Base-by-base conservation (phyloP, 2,797 vertebrate genomes). In the Perodicticus potto region DNA sequence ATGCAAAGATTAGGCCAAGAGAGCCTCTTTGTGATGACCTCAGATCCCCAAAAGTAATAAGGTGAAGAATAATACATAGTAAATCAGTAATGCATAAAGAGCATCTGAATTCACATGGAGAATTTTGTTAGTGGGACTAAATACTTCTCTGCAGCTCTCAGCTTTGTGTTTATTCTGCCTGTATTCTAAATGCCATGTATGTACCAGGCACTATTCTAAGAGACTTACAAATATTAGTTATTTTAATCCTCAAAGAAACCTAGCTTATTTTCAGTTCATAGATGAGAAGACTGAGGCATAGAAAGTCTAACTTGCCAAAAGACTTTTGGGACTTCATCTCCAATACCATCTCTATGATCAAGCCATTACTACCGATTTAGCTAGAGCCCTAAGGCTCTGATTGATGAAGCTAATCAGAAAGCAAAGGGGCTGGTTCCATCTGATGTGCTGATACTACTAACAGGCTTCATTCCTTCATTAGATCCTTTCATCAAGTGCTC, bases 161-260 rank as follows among this genome's bases (percentile, higher is more conserved):
- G 32, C 13, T 19, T 27, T n/a, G 45, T 76, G 23, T 85, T 84
- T 77, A 6, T 86, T 57, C 40, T 72, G n/a, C 45, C n/a, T 63
- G 32, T 87, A n/a, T 92, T 87, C 40, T 88, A 72, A 67, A 59
- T 94, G 69, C 40, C n/a, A 61, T 43, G n/a, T 43, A 45, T 80
- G 63, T 76, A 14, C n/a, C 55, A 77, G 65, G 22, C 40, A 72
- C 76, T 92, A n/a, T 70, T 80, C 53, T 91, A 73, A 76, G 40
- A 86, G 14, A 12, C 73, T 93, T 16, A 37, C 22, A 92, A 57
- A 82, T 78, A 59, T 67, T 70, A 86, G 74, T 67, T 83, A 70
- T 88, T 59, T 97, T 94, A 78, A 85, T 91, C 74, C 70, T 95
- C 59, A 84, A 22, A 89, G 61, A 29, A 89, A 91, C 12, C 43